Evolutionary conservation across 2,113 vertebrate species (phyloP).

Genomic region (Burhinus bistriatus): DNA sequence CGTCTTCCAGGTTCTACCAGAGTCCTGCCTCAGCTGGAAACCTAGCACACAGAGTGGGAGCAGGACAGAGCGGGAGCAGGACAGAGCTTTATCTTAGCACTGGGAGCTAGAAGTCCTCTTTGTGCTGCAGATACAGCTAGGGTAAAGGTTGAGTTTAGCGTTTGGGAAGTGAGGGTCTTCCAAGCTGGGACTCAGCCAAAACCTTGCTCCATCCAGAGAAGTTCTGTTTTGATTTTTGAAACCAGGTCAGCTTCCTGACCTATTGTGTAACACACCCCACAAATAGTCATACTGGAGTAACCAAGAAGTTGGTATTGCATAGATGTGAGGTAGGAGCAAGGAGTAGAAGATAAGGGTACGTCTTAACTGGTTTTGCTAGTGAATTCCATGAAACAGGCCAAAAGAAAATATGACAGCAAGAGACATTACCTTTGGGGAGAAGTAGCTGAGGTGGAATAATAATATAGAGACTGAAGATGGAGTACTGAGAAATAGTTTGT

Average conservation of each 20-base stretch:
- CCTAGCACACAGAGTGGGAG: not conserved
- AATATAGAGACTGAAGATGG: not conserved
- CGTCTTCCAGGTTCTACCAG: not conserved
- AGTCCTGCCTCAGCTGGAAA: not conserved
- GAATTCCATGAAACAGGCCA: not conserved
- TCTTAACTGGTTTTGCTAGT: not conserved
- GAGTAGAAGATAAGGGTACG: not conserved
- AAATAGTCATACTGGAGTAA: not conserved
- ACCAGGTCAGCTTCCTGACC: not conserved
- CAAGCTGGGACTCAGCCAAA: not conserved
- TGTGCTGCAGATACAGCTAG: not conserved
- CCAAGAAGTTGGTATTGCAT: not conserved
- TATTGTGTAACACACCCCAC: rapidly evolving
- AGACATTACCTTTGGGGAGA: not conserved
- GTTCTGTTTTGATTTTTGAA: not conserved
- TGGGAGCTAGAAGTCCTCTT: not conserved
- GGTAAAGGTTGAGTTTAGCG: not conserved
- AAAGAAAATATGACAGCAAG: not conserved
- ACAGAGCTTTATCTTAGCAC: not conserved
- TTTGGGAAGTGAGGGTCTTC: not conserved
- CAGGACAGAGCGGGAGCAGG: not conserved
- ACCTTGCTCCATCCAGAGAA: not conserved
- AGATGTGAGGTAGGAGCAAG: not conserved
- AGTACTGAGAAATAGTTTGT: not conserved
- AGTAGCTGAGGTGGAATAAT: not conserved